Evolutionary conservation across 2,888 invertebrate species (phyloP).

Genomic region (Cephus nigrinus): DNA sequence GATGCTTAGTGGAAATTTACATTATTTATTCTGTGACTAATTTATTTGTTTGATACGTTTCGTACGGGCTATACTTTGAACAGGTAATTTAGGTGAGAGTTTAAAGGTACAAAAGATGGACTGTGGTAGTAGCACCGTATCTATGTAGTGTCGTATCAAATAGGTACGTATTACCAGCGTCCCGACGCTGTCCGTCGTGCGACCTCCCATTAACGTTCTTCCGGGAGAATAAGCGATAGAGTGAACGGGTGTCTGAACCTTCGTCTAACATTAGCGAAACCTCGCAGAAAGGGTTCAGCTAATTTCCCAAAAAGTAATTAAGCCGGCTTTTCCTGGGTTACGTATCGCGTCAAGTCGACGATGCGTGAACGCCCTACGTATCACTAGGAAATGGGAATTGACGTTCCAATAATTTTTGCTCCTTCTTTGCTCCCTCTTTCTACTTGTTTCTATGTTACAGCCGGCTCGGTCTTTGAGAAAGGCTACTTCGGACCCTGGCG

Average conservation of each 20-base stretch:
- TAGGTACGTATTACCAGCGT: neutral
- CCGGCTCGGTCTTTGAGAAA: slow-evolving; percentile 76
- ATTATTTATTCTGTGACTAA: neutral
- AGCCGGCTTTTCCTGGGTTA: neutral
- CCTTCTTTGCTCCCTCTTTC: neutral
- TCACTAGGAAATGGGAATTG: neutral
- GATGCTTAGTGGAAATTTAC: neutral
- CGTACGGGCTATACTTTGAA: neutral
- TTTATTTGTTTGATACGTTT: neutral
- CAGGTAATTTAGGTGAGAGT: neutral
- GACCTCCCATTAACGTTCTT: neutral
- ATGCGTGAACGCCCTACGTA: neutral
- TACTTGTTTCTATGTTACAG: slow-evolving; percentile 66
- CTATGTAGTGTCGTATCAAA: neutral
- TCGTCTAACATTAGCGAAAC: neutral
- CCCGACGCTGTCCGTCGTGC: neutral
- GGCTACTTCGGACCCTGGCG: slow-evolving; percentile 92
- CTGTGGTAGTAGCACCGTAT: neutral
- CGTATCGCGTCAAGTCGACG: neutral
- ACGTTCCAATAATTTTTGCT: neutral
- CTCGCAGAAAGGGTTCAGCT: neutral
- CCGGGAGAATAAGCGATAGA: neutral
- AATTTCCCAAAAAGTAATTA: neutral
- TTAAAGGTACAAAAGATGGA: neutral
- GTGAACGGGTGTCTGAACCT: neutral